These are phyloP conservation scores for Drosophila virilis DNA, from an alignment of 1,140 invertebrate species.

Conservation along the genomic window DNA sequence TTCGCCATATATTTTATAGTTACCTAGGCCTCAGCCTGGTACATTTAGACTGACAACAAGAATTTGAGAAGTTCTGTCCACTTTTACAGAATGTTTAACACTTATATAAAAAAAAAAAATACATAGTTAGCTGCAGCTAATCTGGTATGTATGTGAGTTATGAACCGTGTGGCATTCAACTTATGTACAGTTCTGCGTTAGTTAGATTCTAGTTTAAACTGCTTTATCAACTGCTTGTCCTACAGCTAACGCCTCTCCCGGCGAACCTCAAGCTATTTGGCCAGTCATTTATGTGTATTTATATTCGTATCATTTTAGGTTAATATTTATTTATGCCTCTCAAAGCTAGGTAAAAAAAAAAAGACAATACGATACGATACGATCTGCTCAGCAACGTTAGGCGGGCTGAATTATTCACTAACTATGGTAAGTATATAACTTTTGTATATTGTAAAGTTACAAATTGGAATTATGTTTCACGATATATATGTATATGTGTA, in stretches of 20 bases:
- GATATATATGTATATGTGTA: constrained; percentile 23
- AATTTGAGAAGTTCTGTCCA: background rate
- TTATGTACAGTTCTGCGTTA: constrained; percentile 39
- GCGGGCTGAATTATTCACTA: constrained; percentile 75
- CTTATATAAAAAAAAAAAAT: background rate
- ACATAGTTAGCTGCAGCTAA: constrained; percentile 12
- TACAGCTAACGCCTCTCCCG: constrained; percentile 6
- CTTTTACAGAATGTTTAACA: background rate
- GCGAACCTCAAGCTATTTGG: constrained; percentile 5
- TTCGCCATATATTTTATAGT: background rate
- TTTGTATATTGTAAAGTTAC: constrained; percentile 58
- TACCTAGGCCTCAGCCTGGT: background rate
- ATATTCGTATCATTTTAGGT: background rate
- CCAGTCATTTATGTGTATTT: constrained; percentile 16
- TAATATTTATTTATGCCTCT: constrained; percentile 22
- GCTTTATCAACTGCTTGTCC: constrained; percentile 27
- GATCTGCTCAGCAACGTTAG: constrained; percentile 72
- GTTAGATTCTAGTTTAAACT: constrained; percentile 21
- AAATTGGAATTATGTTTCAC: constrained; percentile 34
- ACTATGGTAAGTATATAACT: constrained; percentile 59
- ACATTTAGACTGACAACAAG: background rate
- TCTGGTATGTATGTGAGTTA: constrained; percentile 2
- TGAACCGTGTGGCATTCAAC: constrained; percentile 25
- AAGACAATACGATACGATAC: constrained; percentile 39
- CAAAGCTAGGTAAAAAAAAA: constrained; percentile 39